Conservation (phyloP, 2,113 vertebrate genomes). For the Callocephalon fimbriatum region DNA sequence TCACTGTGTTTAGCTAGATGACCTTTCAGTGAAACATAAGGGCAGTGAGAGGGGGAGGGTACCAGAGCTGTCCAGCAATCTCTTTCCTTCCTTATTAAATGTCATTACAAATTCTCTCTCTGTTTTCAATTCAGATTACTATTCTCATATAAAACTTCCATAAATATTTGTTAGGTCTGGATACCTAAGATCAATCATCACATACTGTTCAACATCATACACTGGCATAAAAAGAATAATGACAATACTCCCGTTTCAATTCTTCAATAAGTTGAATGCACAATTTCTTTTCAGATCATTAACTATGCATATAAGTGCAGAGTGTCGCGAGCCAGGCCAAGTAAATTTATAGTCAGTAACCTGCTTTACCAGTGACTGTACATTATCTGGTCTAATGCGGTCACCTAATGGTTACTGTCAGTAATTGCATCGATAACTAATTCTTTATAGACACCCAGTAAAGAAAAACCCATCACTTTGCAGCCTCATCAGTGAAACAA, state of each 20-base stretch:
- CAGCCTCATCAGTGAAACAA: neutral
- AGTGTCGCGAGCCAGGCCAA: neutral
- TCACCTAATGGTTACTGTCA: slow-evolving; percentile 73
- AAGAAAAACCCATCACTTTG: neutral
- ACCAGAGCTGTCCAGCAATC: slow-evolving; percentile 1
- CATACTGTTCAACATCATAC: no score
- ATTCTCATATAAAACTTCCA: neutral
- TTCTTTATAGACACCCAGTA: neutral
- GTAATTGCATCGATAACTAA: slow-evolving; percentile 50
- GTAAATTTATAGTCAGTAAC: neutral
- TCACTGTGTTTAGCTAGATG: neutral
- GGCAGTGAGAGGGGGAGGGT: slow-evolving; percentile 13
- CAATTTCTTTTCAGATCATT: neutral
- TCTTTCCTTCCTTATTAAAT: slow-evolving; percentile 32
- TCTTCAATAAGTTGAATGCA: neutral
- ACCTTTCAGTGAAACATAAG: slow-evolving; percentile 53
- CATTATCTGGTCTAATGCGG: slow-evolving; percentile 72
- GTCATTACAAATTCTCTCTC: slow-evolving; percentile 32
- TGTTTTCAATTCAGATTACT: neutral
- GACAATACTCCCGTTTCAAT: rapidly evolving
- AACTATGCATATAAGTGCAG: neutral
- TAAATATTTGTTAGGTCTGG: neutral
- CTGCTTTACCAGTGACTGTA: neutral
- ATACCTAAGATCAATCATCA: neutral
- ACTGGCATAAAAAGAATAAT: neutral